A percentile compares a stretch with the other conserved stretches of the same genome.
phyloP scores from a whole-genome alignment of 2,888 invertebrate genomes.

The Amblyjoppa fuscipennis region DNA sequence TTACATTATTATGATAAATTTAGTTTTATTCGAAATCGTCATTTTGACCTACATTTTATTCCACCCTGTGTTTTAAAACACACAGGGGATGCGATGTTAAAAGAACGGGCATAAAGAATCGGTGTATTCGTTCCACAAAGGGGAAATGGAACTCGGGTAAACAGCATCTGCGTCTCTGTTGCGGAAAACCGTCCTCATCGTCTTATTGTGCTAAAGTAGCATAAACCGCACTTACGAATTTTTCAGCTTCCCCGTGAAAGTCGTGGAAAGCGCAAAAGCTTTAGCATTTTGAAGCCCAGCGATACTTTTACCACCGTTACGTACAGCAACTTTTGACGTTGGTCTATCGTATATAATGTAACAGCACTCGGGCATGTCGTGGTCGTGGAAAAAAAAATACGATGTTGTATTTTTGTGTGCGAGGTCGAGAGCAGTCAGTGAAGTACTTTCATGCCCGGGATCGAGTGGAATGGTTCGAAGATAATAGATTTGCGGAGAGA shows the following conservation, averaged over 20 bases:
- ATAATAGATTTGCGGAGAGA: slow-evolving; percentile 34
- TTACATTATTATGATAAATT: too few relatives aligned
- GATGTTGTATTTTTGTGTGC: slow-evolving; percentile 25
- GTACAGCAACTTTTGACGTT: too few relatives aligned
- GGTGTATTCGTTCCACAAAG: neutral
- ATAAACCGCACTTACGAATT: slow-evolving; percentile 55
- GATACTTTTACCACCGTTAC: too few relatives aligned
- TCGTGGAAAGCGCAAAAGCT: slow-evolving; percentile 6
- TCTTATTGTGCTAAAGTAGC: slow-evolving; percentile 39
- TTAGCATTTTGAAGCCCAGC: too few relatives aligned
- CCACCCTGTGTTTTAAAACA: neutral
- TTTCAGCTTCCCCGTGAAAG: slow-evolving; percentile 44
- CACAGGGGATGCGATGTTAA: neutral
- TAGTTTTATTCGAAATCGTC: too few relatives aligned
- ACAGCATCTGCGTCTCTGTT: slow-evolving; percentile 23
- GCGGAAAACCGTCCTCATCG: slow-evolving; percentile 37
- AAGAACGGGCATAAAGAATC: slow-evolving; percentile 3
- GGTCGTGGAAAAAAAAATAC: neutral
- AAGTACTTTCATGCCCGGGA: slow-evolving; percentile 29
- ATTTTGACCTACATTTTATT: too few relatives aligned
- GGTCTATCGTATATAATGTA: too few relatives aligned
- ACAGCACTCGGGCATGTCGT: neutral
- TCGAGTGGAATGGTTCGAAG: slow-evolving; percentile 50
- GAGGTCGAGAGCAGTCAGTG: slow-evolving; percentile 12
- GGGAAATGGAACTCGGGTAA: slow-evolving; percentile 18